Conservation (phyloP, 2,797 vertebrate species). For the Hozukius guyotensis region DNA sequence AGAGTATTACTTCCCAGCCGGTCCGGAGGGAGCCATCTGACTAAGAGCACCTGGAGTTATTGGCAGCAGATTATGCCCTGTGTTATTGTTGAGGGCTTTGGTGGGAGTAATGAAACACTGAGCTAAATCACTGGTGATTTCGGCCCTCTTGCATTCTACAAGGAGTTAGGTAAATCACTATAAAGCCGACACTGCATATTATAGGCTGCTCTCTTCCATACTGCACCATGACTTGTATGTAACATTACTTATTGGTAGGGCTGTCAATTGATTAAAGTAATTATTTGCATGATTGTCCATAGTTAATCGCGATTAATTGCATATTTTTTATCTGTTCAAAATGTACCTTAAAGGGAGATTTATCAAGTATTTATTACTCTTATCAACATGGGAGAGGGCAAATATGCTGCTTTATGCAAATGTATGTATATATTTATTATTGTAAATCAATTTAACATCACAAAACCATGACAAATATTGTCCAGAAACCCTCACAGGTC, state of each 20-base stretch:
- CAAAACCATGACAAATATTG: too few species aligned
- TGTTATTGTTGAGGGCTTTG: slow-evolving; percentile 82
- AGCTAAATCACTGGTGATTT: slow-evolving; percentile 72
- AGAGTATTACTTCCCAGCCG: slow-evolving; percentile 70
- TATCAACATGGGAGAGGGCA: too few species aligned
- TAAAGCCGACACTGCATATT: slow-evolving; percentile 35
- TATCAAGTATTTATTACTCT: too few species aligned
- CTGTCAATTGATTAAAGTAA: not conserved
- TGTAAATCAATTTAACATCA: too few species aligned
- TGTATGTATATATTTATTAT: too few species aligned
- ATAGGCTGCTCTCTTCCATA: not conserved
- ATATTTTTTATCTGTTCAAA: too few species aligned
- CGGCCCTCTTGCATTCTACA: slow-evolving; percentile 61
- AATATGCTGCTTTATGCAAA: too few species aligned
- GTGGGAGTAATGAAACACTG: slow-evolving; percentile 74
- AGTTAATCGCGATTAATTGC: too few species aligned
- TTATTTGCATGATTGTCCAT: too few species aligned
- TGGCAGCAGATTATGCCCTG: slow-evolving; percentile 78
- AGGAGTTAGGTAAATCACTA: slow-evolving; percentile 67
- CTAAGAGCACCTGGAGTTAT: slow-evolving; percentile 82
- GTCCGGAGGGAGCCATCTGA: slow-evolving; percentile 75
- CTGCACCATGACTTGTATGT: slow-evolving; percentile 2
- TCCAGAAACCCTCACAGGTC: too few species aligned
- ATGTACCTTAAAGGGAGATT: too few species aligned
- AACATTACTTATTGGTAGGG: slow-evolving; percentile 1